Evolutionary conservation across 2,888 invertebrate species (phyloP), one percentile per base, ranked within the genome.

Genomic region (Ennomos erosarius): DNA sequence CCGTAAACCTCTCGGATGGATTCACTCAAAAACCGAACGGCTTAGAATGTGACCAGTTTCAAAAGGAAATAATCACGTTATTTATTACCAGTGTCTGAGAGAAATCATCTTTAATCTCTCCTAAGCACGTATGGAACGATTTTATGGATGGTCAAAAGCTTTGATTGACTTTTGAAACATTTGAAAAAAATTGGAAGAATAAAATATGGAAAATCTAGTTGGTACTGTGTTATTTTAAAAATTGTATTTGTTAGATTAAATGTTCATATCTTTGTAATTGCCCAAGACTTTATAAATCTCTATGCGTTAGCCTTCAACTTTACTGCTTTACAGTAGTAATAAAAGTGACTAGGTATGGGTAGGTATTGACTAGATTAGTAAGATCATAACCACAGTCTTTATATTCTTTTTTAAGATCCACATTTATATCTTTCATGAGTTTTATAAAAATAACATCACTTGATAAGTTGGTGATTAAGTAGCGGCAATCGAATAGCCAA

Each of bases 31-130:
- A 84, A 84, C 59, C 80, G 76, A 75, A 73, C 72, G 75, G 74
- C 77, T 81, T 78, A 81, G 78, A 78, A 78, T 79, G 73, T 82
- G 77, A 82, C 79, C 77, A 81, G 85, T 85, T 85, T 69, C 73
- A 81, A 87, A 84, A 88, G 83, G 87, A 88, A 88, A 88, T 90
- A 90, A 92, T 91, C 90, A 78, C 75, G 85, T 90, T 91, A 91
- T 91, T 91, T 92, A 92, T 91, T 89, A 76, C 89, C 75, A 73
- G 69, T 75, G 80, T 77, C 84, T 76, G 79, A 78, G 82, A 83
- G 76, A 79, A 81, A 78, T 80, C 84, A 84, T 82, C 76, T 90
- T 85, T 90, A 92, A 91, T 91, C 91, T 89, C 71, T 71, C 79
- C 78, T 82, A 84, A 84, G 86, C 84, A 85, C 85, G 85, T 86